Evolutionary conservation across 2,888 invertebrate species (phyloP).

Genomic region (Ceriagrion tenellum): DNA sequence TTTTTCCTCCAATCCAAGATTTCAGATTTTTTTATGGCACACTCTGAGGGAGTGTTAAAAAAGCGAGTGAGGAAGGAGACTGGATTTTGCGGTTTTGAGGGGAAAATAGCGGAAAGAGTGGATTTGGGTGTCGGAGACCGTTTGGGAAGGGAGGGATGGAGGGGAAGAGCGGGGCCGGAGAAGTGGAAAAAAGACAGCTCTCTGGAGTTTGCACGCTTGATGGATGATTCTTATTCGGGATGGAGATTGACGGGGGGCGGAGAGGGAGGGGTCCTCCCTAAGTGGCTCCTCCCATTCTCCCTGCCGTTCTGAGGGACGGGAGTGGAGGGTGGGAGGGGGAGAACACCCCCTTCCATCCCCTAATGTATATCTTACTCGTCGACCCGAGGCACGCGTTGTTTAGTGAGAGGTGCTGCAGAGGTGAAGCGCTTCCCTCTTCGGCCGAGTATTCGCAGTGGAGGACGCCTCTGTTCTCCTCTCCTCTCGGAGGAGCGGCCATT

Average conservation of each 20-base stretch:
- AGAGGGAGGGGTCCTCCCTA: background rate
- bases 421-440: too few species aligned
- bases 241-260: conserved; percentile 47
- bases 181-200: background rate
- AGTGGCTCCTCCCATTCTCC: conserved; percentile 42
- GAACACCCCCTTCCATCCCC: too few species aligned
- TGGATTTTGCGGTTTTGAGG: background rate
- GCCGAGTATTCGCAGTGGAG: too few species aligned
- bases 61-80: background rate
- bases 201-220: conserved; percentile 50
- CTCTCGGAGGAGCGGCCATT: too few species aligned
- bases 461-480: too few species aligned
- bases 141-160: background rate
- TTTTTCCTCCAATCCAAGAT: too few species aligned
- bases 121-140: background rate
- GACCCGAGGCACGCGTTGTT: too few species aligned
- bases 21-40: too few species aligned
- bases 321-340: background rate
- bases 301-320: background rate
- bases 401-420: too few species aligned
- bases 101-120: background rate
- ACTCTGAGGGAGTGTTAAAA: too few species aligned
- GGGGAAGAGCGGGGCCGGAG: background rate
- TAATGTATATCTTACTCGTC: too few species aligned
- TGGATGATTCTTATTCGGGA: conserved; percentile 57